These are phyloP conservation scores for Podocnemis expansa DNA, from an alignment of 2,113 vertebrate species.

Conservation along the genomic window DNA sequence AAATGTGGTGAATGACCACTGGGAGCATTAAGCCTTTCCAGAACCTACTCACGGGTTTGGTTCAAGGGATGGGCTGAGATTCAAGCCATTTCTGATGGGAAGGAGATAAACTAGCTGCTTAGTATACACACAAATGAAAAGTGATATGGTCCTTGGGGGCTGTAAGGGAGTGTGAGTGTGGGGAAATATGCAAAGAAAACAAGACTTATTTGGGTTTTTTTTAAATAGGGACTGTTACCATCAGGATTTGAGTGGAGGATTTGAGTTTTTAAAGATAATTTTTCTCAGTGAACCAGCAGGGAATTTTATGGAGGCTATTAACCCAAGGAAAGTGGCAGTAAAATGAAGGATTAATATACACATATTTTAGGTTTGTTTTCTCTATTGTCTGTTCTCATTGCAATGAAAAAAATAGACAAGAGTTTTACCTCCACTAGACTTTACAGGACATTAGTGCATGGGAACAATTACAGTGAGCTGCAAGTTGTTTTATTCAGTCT, in stretches of 20 bases:
- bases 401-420: background rate
- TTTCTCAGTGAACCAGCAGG: background rate
- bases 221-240: background rate
- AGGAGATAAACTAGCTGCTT: background rate
- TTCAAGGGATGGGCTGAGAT: background rate
- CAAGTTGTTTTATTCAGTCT: background rate
- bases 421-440: background rate
- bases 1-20: background rate
- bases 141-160: background rate
- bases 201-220: background rate
- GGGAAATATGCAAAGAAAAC: background rate
- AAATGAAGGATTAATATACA: background rate
- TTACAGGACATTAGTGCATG: background rate
- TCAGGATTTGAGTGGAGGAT: background rate
- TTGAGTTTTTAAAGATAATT: background rate
- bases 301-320: background rate
- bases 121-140: background rate
- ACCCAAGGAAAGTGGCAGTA: background rate
- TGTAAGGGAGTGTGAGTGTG: background rate
- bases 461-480: background rate
- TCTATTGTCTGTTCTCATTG: background rate
- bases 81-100: background rate
- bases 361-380: background rate
- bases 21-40: background rate
- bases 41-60: background rate